Evolutionary conservation across 2,888 invertebrate genomes (phyloP).

Genomic region (Dermolepida albohirtum): DNA sequence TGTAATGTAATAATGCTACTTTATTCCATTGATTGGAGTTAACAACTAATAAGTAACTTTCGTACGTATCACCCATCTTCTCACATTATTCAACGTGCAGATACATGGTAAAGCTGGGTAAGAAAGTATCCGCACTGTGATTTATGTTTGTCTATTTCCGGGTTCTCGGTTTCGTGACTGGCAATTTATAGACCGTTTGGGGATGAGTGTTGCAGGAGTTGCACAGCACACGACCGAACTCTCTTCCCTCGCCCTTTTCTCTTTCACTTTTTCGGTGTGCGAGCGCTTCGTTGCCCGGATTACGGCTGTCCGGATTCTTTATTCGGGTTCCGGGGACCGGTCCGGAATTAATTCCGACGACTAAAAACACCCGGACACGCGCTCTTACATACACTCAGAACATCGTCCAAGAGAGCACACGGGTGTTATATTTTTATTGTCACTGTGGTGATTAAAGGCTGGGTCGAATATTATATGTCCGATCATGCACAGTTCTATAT

Average conservation of each 20-base stretch:
- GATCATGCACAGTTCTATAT: constrained; percentile 20
- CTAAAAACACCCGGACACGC: constrained; percentile 48
- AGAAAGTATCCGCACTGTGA: constrained; percentile 26
- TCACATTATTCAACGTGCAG: neutral
- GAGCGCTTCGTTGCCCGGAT: constrained; percentile 43
- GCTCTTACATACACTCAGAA: neutral
- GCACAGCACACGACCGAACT: constrained; percentile 2
- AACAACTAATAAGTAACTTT: no score
- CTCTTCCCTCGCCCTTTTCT: neutral
- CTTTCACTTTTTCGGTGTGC: neutral
- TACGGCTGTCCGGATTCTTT: constrained; percentile 52
- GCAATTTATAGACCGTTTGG: constrained; percentile 48
- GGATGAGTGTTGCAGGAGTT: constrained; percentile 7
- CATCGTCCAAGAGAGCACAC: no score
- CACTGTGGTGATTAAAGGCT: constrained; percentile 11
- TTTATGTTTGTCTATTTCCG: constrained; percentile 52
- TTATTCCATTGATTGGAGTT: no score
- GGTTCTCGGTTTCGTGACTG: constrained; percentile 51
- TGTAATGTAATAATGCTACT: no score
- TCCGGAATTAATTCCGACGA: constrained; percentile 53
- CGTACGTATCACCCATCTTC: no score
- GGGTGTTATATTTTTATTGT: constrained; percentile 18
- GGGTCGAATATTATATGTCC: constrained; percentile 18
- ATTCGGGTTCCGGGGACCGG: constrained; percentile 50
- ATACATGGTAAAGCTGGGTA: neutral